A percentile compares a stretch with the other conserved stretches of the same genome.
These are phyloP conservation scores for Lagopus leucura DNA, from an alignment of 2,113 vertebrate genomes.

Conservation along the genomic window DNA sequence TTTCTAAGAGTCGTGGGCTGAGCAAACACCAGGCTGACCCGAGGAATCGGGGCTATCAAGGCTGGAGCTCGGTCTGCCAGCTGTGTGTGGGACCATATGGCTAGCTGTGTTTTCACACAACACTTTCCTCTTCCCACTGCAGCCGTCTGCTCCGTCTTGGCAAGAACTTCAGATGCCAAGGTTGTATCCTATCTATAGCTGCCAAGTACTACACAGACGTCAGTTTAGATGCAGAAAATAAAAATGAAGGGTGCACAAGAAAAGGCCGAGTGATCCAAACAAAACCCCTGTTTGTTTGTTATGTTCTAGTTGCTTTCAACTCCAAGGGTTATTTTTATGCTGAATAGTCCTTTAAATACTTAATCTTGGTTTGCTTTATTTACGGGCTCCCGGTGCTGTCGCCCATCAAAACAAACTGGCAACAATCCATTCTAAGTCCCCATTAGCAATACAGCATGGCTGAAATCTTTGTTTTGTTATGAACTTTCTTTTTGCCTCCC, in stretches of 20 bases:
- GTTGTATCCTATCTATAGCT: background rate
- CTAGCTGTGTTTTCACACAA: conserved; percentile 27
- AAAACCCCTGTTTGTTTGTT: background rate
- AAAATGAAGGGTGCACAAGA: background rate
- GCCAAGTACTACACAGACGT: background rate
- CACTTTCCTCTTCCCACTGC: conserved; percentile 32
- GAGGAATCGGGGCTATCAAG: background rate
- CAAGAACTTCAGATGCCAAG: background rate
- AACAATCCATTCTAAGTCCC: conserved; percentile 20
- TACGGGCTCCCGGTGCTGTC: conserved; percentile 24
- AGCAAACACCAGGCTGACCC: background rate
- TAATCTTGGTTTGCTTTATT: conserved; percentile 32
- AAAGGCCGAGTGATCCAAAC: background rate
- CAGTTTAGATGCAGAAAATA: background rate
- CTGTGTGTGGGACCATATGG: background rate
- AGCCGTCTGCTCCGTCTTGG: conserved; percentile 20
- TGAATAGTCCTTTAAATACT: background rate
- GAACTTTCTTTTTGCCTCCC: background rate
- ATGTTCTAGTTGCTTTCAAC: background rate
- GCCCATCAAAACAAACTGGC: conserved; percentile 54
- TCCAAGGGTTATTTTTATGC: background rate
- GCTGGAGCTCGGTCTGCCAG: background rate
- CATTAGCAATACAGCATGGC: background rate
- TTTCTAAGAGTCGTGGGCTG: fast-evolving
- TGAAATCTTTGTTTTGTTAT: background rate